These are phyloP conservation scores for Metalampra italica DNA, from an alignment of 2,888 invertebrate species.

Conservation along the genomic window DNA sequence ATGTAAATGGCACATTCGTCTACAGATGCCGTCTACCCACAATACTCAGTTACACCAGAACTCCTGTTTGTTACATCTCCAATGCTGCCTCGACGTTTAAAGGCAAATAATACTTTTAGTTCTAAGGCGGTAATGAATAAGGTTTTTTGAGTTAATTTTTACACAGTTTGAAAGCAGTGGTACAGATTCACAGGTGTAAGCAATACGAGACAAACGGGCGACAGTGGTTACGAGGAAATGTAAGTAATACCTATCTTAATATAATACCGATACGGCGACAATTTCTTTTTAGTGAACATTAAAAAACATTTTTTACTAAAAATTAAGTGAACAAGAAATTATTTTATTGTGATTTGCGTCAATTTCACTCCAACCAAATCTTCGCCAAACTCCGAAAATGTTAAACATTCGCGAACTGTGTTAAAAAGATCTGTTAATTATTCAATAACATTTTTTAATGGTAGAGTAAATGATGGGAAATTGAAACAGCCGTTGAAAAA, in stretches of 20 bases:
- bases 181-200: conserved; percentile 55
- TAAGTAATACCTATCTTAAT: conserved; percentile 22
- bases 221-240: conserved; percentile 54
- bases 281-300: too few relatives aligned
- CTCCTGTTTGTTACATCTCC: neutral
- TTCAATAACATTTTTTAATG: neutral
- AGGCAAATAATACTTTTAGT: too few relatives aligned
- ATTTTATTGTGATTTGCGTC: too few relatives aligned
- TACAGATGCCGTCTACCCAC: conserved; percentile 58
- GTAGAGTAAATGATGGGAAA: neutral
- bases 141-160: neutral
- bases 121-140: conserved; percentile 12
- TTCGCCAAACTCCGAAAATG: too few relatives aligned
- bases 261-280: too few relatives aligned
- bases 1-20: conserved; percentile 73
- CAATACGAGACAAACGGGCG: conserved; percentile 66
- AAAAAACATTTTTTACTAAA: too few relatives aligned
- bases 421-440: too few relatives aligned
- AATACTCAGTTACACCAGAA: neutral
- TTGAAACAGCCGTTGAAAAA: neutral
- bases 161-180: conserved; percentile 32
- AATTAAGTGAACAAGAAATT: too few relatives aligned
- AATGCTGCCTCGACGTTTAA: neutral
- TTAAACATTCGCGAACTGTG: too few relatives aligned
- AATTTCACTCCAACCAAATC: too few relatives aligned